Percentiles rank a stretch among this genome's conserved stretches.
phyloP scores from a whole-genome alignment of 2,797 vertebrate species.

The Trichosurus vulpecula region DNA sequence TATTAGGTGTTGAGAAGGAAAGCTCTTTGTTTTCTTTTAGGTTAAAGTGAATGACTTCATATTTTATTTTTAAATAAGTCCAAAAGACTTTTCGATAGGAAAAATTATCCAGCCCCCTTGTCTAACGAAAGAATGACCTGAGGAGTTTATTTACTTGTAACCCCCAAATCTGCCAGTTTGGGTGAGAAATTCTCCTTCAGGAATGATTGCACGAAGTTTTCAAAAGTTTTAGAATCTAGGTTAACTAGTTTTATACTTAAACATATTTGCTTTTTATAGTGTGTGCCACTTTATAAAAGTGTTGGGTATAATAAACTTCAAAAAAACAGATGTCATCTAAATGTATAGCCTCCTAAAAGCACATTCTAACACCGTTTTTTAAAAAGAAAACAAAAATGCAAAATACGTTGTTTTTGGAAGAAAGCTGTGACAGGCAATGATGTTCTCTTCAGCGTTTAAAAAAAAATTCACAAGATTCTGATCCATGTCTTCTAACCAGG shows the following conservation, averaged over 20 bases:
- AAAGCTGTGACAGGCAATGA: not conserved
- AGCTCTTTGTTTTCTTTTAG: constrained; percentile 33
- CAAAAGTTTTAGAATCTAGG: not conserved
- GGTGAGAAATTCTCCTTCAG: constrained; percentile 31
- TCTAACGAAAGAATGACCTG: constrained; percentile 40
- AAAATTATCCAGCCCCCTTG: constrained; percentile 35
- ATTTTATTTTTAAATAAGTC: constrained; percentile 23
- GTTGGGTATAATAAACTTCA: not conserved
- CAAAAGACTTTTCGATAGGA: constrained; percentile 33
- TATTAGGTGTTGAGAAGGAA: not conserved
- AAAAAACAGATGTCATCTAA: not conserved
- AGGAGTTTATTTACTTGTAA: constrained; percentile 44
- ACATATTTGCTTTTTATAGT: not conserved
- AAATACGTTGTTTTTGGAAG: not conserved
- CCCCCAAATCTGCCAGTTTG: not conserved
- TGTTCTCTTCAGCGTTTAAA: not conserved
- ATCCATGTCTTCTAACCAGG: not conserved
- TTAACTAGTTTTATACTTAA: not conserved
- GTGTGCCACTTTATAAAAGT: not conserved
- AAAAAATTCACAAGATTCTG: not conserved
- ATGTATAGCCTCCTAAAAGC: constrained; percentile 19
- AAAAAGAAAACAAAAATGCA: not conserved
- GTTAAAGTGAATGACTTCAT: constrained; percentile 31
- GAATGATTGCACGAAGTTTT: constrained; percentile 5
- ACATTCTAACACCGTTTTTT: not conserved